phyloP scores from a whole-genome alignment of 2,113 vertebrate genomes.

The Phyllopteryx taeniolatus region DNA sequence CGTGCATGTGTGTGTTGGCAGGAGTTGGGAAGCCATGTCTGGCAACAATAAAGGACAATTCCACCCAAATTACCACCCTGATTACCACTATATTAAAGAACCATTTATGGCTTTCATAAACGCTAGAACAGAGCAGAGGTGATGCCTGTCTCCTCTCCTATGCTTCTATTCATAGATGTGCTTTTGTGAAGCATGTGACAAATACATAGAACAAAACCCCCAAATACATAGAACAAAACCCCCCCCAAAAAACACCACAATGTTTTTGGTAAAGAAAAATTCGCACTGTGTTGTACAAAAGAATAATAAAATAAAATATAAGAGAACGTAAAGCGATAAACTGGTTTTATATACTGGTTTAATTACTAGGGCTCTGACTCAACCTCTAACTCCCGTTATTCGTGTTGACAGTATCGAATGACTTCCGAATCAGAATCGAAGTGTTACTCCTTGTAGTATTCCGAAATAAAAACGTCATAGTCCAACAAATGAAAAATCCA shows the following conservation, averaged over 20 bases:
- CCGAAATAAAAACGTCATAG: too few species aligned
- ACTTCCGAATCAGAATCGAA: too few species aligned
- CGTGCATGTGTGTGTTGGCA: slow-evolving; percentile 68
- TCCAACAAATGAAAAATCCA: too few species aligned
- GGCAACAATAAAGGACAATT: slow-evolving; percentile 79
- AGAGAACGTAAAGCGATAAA: too few species aligned
- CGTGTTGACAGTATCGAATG: too few species aligned
- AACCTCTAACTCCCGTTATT: too few species aligned
- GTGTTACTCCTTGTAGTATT: too few species aligned
- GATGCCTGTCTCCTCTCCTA: slow-evolving; percentile 70
- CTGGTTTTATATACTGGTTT: too few species aligned
- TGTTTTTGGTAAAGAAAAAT: background rate
- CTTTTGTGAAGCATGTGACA: slow-evolving; percentile 12
- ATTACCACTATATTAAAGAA: slow-evolving; percentile 78
- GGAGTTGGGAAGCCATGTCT: slow-evolving; percentile 66
- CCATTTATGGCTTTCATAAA: slow-evolving; percentile 77
- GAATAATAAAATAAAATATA: too few species aligned
- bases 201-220: slow-evolving; percentile 1
- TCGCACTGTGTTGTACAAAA: background rate
- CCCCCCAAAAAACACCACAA: too few species aligned
- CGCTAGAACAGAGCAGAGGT: slow-evolving; percentile 63
- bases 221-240: too few species aligned
- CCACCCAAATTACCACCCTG: slow-evolving; percentile 75
- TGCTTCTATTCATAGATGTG: slow-evolving; percentile 33
- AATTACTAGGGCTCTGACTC: too few species aligned